Percentiles rank a stretch among this genome's conserved stretches.
Evolutionary conservation across 2,888 invertebrate species (phyloP).

Genomic region (Trypoxylon attenuatum): DNA sequence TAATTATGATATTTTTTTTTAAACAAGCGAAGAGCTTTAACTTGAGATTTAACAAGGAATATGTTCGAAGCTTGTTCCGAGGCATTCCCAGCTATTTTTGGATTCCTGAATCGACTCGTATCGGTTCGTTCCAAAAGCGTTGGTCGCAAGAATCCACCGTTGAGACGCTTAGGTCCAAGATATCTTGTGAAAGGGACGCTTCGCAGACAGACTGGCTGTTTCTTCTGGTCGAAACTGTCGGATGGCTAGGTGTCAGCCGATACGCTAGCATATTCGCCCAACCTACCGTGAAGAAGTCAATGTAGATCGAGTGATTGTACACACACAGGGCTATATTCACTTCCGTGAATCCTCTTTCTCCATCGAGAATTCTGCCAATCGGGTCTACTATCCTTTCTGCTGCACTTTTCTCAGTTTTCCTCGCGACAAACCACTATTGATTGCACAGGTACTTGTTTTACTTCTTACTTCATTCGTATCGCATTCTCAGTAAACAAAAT

Average conservation of each 20-base stretch:
- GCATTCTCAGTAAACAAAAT: too few species aligned
- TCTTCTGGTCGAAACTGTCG: conserved; percentile 34
- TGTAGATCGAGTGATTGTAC: too few species aligned
- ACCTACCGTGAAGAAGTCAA: conserved; percentile 50
- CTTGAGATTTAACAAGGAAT: too few species aligned
- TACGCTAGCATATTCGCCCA: conserved; percentile 45
- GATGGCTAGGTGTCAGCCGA: conserved; percentile 13
- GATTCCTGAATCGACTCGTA: too few species aligned
- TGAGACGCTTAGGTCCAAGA: conserved; percentile 7
- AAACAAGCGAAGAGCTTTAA: too few species aligned
- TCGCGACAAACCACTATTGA: conserved; percentile 39
- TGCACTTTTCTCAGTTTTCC: conserved; percentile 16
- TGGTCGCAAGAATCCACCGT: background rate
- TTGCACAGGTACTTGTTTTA: conserved; percentile 35
- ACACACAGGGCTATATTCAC: conserved; percentile 24
- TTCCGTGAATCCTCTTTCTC: conserved; percentile 30
- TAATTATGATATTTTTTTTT: too few species aligned
- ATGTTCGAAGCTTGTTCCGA: too few species aligned
- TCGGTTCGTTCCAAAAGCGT: background rate
- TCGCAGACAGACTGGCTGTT: conserved; percentile 14
- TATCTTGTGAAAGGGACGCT: conserved; percentile 18
- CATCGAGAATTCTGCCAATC: conserved; percentile 18
- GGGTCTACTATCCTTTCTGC: conserved; percentile 13
- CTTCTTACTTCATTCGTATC: too few species aligned
- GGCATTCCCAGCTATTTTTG: too few species aligned